Percentiles rank a stretch among this genome's conserved stretches.
Conservation (phyloP, 2,113 vertebrate genomes). For the Nyctibius bracteatus region DNA sequence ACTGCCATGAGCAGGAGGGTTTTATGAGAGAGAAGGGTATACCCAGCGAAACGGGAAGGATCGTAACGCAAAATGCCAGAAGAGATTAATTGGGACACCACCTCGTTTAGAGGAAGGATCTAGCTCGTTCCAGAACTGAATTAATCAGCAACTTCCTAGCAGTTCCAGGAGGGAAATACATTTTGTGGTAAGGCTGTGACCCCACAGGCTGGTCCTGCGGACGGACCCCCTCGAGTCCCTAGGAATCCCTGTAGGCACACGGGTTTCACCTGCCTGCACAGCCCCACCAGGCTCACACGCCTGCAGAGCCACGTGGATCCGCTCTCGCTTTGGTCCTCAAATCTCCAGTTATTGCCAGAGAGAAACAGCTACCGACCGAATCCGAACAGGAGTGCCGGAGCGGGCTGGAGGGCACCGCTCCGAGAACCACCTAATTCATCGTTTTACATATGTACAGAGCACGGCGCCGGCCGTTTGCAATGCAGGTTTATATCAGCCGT, state of each 20-base stretch:
- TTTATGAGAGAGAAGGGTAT: not conserved
- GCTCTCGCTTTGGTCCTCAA: conserved; percentile 33
- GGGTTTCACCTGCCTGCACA: not conserved
- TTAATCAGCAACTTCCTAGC: not conserved
- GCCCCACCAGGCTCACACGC: not conserved
- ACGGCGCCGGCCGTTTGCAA: not conserved
- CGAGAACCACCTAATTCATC: not conserved
- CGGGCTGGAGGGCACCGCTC: not conserved
- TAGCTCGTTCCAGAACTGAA: not conserved
- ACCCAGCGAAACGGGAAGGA: not conserved
- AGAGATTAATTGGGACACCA: not conserved
- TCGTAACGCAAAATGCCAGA: not conserved
- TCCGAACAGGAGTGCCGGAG: not conserved
- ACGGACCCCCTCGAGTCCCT: not conserved
- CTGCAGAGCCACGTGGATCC: not conserved
- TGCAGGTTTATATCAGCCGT: not conserved
- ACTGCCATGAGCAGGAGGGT: not conserved
- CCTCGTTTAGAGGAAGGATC: not conserved
- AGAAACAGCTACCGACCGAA: not conserved
- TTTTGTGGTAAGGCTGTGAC: not conserved
- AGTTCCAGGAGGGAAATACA: not conserved
- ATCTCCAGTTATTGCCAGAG: conserved; percentile 8
- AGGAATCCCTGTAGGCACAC: not conserved
- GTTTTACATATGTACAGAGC: not conserved
- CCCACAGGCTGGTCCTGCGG: not conserved